Percentiles rank a stretch among this genome's conserved stretches.
phyloP scores from a whole-genome alignment of 1,140 invertebrate genomes.

The Caerostris darwini region DNA sequence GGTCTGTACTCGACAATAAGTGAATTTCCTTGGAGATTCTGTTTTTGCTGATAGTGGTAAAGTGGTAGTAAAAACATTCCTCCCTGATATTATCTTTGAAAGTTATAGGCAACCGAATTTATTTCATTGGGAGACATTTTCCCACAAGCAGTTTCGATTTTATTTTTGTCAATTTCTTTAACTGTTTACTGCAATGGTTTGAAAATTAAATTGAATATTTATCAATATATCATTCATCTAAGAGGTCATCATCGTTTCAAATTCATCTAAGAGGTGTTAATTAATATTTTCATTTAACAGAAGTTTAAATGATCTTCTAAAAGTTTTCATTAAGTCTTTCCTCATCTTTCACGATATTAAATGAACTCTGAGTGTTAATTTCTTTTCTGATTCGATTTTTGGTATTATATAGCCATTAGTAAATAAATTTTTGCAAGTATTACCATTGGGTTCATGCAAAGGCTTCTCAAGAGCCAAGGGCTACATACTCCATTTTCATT shows the following conservation, averaged over 20 bases:
- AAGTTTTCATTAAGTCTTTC: not conserved
- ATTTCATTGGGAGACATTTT: not conserved
- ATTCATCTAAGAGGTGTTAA: not conserved
- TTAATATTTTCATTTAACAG: not conserved
- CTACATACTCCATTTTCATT: no score
- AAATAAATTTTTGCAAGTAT: not conserved
- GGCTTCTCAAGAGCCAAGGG: no score
- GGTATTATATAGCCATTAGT: not conserved
- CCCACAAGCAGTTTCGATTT: not conserved
- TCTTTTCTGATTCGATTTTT: not conserved
- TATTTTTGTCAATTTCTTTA: not conserved
- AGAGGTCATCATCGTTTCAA: no score
- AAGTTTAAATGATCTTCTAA: not conserved
- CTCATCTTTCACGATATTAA: not conserved
- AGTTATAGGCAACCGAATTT: not conserved
- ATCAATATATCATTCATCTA: no score
- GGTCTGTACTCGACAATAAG: not conserved
- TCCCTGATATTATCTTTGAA: not conserved
- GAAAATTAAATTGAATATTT: not conserved
- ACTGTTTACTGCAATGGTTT: not conserved
- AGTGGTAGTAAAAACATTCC: not conserved
- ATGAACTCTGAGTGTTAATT: not conserved
- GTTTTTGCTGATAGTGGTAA: not conserved
- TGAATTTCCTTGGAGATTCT: slow-evolving; percentile 4
- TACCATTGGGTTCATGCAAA: not conserved